Base-by-base conservation (phyloP, 23 tunicate species). In the Halocynthia roretzi region DNA sequence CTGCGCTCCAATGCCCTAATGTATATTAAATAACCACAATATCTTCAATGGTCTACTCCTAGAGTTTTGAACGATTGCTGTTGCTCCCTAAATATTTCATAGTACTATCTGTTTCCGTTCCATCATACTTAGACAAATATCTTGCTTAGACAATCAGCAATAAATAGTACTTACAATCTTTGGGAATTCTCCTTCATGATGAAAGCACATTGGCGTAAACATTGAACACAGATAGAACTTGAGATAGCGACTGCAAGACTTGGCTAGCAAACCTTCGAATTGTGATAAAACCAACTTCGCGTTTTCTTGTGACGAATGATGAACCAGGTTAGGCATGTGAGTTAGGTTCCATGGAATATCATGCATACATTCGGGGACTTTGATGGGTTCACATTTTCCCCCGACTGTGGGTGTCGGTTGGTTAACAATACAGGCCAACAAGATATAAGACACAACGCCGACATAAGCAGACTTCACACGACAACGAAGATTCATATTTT, bases 201-300 rank as follows among this genome's bases (percentile, higher is more conserved):
- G 78, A 31, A 74, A 74, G 19, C 78, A 74, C 78, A 74, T 74
- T 4, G 78, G 78, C 56, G 78, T 74, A n/a, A 74, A 74, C 78
- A 74, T 74, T 11, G 78, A 74, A n/a, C 78, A 74, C 65, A 74
- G 65, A 17, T 50, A 74, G 56, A 74, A 74, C 56, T 50, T 44
- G 10, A 74, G 62, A n/a, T 53, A 50, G 0, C 14, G 10, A 53
- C 63, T 74, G 55, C 64, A 52, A 22, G 22, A 63, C 0, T 54
- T 14, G 17, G n/a, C 23, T 53, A 74, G 56, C 19, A 74, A 63
- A 14, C 64, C 64, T 7, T 54, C 64, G 56, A 74, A 74, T n/a
- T 74, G 78, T 10, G 62, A 54, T 55, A 74, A 55, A 22, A 74
- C 78, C 10, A 74, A n/a, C 12, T 54, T 63, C 15, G 78, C 78